Evolutionary conservation across 92 coral and sea anemone species (phyloP), one percentile per base, ranked within the genome.

Genomic region (Siderastrea radians): DNA sequence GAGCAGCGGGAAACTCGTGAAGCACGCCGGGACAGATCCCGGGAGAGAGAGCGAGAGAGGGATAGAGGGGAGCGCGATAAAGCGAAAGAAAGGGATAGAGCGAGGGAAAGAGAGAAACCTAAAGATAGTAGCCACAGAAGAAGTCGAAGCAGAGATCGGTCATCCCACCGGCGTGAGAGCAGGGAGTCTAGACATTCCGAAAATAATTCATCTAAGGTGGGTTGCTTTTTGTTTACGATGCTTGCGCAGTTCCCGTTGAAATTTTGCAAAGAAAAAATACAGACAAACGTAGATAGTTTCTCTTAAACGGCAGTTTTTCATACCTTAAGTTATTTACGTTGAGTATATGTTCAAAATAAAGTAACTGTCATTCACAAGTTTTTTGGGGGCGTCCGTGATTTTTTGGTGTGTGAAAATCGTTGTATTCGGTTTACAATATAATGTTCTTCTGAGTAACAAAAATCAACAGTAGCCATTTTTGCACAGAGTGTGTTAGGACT

Each of bases 101-200:
- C 87, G 66, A 87, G 96, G 79, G 98, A 90, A 51, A 90, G 93
- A 59, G 91, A 79, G 19, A 85, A 87, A 75, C 71, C 83, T 3
- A 75, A 86, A 75, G 93, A 91, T 44, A 70, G 38, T 26, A 26
- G 83, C 59, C 91, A 91, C 50, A 79, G 93, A 45, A 89, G 86
- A 48, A 90, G 96, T 66, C 80, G 93, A 50, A 90, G 86, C 79
- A 70, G 93, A 78, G 98, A 95, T 44, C 88, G 95, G 63, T 77
- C 92, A 15, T 82, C 96, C 50, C 93, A 94, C 73, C 89, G 96
- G 74, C 86, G 88, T 5, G 94, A 87, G 10, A 89, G 93, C 68
- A 89, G 98, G 63, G 98, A 95, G 67, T 88, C 98, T 1, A 91
- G 93, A 49, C 98, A 95, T 82, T 91, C 96, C 12, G 95, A 92